Conservation (phyloP, 2,888 invertebrate species). For the Ophioninae sp. region DNA sequence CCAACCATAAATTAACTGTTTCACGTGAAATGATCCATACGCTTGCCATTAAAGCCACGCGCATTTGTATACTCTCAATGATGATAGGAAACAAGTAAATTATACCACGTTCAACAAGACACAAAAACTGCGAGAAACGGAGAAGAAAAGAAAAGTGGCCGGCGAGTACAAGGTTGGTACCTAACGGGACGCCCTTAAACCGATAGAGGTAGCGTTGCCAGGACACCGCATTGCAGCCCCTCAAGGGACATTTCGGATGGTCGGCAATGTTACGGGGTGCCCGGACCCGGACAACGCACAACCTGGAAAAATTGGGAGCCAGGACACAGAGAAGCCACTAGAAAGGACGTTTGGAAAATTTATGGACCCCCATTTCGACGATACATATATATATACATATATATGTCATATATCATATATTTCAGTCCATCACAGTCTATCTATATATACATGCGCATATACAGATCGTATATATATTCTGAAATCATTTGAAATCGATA, state of each 20-base stretch:
- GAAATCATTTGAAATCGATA: conserved; percentile 48
- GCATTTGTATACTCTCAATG: not conserved
- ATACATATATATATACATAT: conserved; percentile 16
- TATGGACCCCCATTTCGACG: conserved; percentile 57
- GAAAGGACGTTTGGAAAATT: conserved; percentile 58
- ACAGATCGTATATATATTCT: conserved; percentile 19
- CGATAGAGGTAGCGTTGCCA: conserved; percentile 67
- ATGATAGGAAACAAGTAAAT: not conserved
- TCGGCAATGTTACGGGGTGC: conserved; percentile 51
- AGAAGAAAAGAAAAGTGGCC: conserved; percentile 46
- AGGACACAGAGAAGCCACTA: conserved; percentile 50
- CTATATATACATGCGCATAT: not conserved
- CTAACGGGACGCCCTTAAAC: conserved; percentile 66
- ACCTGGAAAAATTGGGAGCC: conserved; percentile 61
- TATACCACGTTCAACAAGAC: not conserved
- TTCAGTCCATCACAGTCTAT: conserved; percentile 6
- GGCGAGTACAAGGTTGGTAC: conserved; percentile 49
- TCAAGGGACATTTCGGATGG: conserved; percentile 63
- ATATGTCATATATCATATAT: conserved; percentile 27
- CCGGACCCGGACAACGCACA: conserved; percentile 45
- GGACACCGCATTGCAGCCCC: conserved; percentile 62
- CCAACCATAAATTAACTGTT: not conserved
- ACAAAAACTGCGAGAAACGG: not conserved
- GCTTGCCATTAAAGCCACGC: not conserved
- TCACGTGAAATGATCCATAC: not conserved